Evolutionary conservation across 2,113 vertebrate species (phyloP).

Genomic region (Platysternon megacephalum): DNA sequence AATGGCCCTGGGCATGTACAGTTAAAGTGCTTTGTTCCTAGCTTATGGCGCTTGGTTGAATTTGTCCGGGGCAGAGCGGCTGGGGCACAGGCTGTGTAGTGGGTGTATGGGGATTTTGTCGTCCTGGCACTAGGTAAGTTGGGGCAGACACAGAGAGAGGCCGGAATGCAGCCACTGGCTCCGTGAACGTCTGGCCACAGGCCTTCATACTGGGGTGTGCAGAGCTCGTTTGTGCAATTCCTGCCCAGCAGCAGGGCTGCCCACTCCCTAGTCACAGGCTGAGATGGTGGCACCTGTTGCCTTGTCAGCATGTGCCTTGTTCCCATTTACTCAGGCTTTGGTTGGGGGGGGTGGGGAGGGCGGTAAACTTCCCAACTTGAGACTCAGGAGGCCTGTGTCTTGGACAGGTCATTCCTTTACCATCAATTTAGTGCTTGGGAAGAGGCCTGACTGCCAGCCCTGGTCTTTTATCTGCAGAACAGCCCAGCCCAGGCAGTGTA

Average conservation of each 20-base stretch:
- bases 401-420: neutral
- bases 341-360: accelerated
- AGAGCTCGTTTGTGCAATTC: neutral
- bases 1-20: neutral
- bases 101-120: neutral
- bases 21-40: neutral
- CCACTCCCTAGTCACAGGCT: accelerated
- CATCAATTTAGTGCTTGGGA: neutral
- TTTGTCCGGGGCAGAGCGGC: neutral
- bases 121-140: neutral
- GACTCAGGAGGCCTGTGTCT: neutral
- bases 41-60: neutral
- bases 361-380: accelerated
- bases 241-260: neutral
- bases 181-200: too few species aligned
- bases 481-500: neutral
- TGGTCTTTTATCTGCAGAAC: neutral
- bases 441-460: neutral
- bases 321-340: neutral
- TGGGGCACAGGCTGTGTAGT: too few species aligned
- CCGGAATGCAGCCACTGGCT: too few species aligned
- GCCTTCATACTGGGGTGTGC: too few species aligned
- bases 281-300: neutral
- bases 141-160: neutral
- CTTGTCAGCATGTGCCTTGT: neutral